phyloP scores from a whole-genome alignment of 2,113 vertebrate species.

The Alethe castanea region DNA sequence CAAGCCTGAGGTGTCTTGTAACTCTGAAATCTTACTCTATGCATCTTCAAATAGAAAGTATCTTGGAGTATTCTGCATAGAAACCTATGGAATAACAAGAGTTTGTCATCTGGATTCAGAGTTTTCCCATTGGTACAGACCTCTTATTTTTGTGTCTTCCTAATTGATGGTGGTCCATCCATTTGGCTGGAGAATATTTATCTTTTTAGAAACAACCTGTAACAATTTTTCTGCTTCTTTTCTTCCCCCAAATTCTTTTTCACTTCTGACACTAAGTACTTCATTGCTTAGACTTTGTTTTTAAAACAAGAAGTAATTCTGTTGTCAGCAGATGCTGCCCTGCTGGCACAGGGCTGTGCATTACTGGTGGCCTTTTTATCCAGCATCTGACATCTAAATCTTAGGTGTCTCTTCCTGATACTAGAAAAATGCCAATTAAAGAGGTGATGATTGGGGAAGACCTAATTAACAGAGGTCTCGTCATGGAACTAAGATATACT shows the following conservation, averaged over 20 bases:
- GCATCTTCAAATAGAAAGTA: not conserved
- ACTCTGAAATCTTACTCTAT: not conserved
- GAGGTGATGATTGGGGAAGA: not conserved
- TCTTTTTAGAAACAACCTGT: not conserved
- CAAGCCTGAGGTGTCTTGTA: not conserved
- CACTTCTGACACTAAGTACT: not conserved
- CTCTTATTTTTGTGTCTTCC: not conserved
- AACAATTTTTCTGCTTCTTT: not conserved
- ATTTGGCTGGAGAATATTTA: not conserved
- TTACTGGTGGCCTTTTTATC: not conserved
- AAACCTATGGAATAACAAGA: not conserved
- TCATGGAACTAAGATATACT: not conserved
- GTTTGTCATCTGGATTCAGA: not conserved
- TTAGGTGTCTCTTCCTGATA: not conserved
- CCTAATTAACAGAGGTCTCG: not conserved
- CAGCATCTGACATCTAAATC: not conserved
- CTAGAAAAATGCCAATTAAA: constrained; percentile 15
- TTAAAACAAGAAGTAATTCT: not conserved
- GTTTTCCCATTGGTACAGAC: not conserved
- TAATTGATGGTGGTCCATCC: not conserved
- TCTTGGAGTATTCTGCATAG: not conserved
- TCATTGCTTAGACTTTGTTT: not conserved
- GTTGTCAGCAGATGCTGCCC: not conserved
- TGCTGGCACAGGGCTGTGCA: not conserved
- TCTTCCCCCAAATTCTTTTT: not conserved